Base-by-base conservation (phyloP, 2,888 invertebrate genomes). In the Ophioninae sp. region DNA sequence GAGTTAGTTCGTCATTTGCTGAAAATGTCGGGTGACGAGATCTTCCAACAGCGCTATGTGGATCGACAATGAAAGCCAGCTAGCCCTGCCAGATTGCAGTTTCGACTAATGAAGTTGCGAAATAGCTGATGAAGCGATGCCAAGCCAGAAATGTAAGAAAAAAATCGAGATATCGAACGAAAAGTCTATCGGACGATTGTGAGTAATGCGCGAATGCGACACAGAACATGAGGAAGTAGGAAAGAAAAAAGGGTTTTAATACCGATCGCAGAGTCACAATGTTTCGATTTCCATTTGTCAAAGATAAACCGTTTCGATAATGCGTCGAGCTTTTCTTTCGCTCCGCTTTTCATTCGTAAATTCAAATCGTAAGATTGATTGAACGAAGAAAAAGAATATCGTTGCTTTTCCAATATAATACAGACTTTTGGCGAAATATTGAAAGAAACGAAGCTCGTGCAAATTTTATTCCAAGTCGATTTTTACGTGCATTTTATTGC, bases 141-240 rank as follows among this genome's bases (percentile, higher is more conserved):
- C 39, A 78, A 81, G 77, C 77, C 65, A 61, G 21, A 69, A 74
- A 65, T 74, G 17, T n/a, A 72, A 39, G 23, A 57, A 65, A 64
- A 57, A 57, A 39, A 76, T 20, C n/a, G 30, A 50, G 50, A 50
- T 50, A 50, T 50, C 6, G 50, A 50, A 50, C 50, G 65, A 61
- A 79, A 73, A 64, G 56, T 41, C 70, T 82, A 65, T 76, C 30
- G 50, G 64, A 23, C 69, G 65, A 65, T 79, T 65, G 64, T 68
- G 61, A 70, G 57, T 59, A 67, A 77, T 77, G 72, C 73, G 62
- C 77, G 44, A 70, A 70, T 77, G 70, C 81, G 65, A 83, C 78
- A 78, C 61, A 69, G 37, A 78, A 59, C 21, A 70, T 44, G 70
- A 41, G 69, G 30, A 65, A 76, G 20, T 57, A 41, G 57, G 57